Percentiles rank a stretch among this genome's conserved stretches.
These are phyloP conservation scores for Nyctalus aviator DNA, from an alignment of 2,797 vertebrate genomes.

Conservation along the genomic window DNA sequence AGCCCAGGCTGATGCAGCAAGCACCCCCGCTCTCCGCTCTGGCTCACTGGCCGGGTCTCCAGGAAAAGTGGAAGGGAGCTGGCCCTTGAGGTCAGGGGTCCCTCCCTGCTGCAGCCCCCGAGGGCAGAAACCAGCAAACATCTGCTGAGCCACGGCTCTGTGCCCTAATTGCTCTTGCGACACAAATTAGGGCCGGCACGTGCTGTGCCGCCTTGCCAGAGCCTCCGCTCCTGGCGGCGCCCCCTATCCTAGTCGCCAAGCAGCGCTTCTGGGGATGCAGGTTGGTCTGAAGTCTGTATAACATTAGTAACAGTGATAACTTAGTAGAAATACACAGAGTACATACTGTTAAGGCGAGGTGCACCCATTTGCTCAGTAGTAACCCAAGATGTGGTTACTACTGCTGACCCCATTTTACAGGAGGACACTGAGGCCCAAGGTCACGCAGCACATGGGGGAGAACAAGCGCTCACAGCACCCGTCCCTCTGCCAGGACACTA, in stretches of 20 bases:
- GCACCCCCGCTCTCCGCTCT: neutral
- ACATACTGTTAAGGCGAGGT: neutral
- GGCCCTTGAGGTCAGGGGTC: neutral
- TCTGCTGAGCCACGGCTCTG: neutral
- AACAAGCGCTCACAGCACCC: neutral
- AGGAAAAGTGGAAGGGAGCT: neutral
- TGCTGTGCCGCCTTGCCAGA: rapidly evolving
- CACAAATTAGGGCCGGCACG: neutral
- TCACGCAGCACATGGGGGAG: neutral
- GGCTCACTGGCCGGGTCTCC: neutral
- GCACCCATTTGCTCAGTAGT: neutral
- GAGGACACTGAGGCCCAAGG: neutral
- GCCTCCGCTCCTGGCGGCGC: neutral
- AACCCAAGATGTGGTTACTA: neutral
- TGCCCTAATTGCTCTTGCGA: neutral
- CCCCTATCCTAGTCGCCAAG: neutral
- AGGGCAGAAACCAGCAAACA: neutral
- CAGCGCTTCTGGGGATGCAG: neutral
- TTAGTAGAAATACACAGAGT: neutral
- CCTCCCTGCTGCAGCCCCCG: neutral
- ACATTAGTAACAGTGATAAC: neutral
- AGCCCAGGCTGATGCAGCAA: neutral
- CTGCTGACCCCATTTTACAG: neutral
- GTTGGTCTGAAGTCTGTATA: neutral
- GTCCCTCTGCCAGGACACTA: neutral